These are phyloP conservation scores for Pseudanteris insignis DNA, from an alignment of 2,888 invertebrate genomes.

Conservation along the genomic window DNA sequence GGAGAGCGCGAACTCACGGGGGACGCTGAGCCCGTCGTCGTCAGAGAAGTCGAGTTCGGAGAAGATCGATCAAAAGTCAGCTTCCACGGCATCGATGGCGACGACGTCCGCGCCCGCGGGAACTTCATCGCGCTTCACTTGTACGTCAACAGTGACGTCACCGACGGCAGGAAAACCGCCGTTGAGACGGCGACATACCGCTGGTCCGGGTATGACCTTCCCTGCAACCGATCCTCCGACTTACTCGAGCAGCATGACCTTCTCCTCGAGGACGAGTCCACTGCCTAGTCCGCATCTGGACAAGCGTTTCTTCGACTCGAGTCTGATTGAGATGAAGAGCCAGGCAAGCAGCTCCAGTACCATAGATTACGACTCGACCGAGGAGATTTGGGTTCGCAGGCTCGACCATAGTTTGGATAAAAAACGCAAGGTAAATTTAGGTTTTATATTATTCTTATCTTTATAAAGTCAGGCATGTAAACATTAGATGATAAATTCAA, in stretches of 20 bases:
- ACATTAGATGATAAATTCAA: no score
- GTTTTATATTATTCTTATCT: no score
- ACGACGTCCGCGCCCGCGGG: constrained; percentile 51
- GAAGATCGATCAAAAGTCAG: constrained; percentile 59
- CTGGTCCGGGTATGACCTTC: constrained; percentile 64
- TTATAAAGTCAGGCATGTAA: no score
- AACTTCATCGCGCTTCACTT: constrained; percentile 56
- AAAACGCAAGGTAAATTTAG: constrained; percentile 68
- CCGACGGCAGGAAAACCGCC: constrained; percentile 61
- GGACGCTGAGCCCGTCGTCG: constrained; percentile 58
- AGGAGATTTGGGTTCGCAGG: constrained; percentile 79
- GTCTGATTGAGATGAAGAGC: constrained; percentile 82
- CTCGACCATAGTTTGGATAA: constrained; percentile 67
- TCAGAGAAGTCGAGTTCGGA: constrained; percentile 63
- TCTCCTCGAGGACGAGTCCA: constrained; percentile 66
- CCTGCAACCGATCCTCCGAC: constrained; percentile 64
- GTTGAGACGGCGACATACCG: constrained; percentile 59
- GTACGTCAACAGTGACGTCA: constrained; percentile 58
- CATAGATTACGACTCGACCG: constrained; percentile 70
- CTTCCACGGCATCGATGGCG: constrained; percentile 49
- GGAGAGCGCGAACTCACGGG: constrained; percentile 54
- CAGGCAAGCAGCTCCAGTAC: constrained; percentile 73
- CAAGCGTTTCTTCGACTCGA: constrained; percentile 83
- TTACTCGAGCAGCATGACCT: constrained; percentile 63
- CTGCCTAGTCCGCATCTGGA: constrained; percentile 76